phyloP scores from a whole-genome alignment of 2,888 invertebrate genomes.

The Limnephilus lunatus region DNA sequence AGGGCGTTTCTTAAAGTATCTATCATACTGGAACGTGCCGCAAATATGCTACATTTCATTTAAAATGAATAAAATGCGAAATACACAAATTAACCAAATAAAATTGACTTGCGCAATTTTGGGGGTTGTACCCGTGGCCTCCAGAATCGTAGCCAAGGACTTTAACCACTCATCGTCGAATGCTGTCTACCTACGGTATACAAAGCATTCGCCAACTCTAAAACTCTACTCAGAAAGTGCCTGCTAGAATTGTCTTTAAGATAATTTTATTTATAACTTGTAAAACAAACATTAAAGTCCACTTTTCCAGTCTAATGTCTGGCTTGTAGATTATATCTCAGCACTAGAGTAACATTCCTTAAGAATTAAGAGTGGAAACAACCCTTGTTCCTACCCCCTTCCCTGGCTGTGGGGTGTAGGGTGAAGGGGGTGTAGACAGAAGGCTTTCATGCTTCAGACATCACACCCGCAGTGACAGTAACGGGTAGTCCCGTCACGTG shows the following conservation, averaged over 20 bases:
- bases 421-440: neutral
- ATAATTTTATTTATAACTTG: slow-evolving; percentile 4
- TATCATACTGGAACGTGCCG: no score
- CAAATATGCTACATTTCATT: no score
- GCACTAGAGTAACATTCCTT: neutral
- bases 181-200: neutral
- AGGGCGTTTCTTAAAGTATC: no score
- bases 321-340: neutral
- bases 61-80: no score
- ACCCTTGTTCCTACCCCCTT: neutral
- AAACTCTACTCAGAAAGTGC: neutral
- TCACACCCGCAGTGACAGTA: neutral
- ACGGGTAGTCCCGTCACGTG: neutral
- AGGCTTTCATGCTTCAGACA: neutral
- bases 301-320: neutral
- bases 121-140: no score
- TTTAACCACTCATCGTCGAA: no score
- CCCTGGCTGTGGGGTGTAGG: neutral
- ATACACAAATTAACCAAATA: no score
- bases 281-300: neutral
- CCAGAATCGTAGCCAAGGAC: no score
- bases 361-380: neutral
- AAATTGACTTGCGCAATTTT: no score
- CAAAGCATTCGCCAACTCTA: neutral
- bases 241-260: neutral